Evolutionary conservation across 2,888 invertebrate species (phyloP).

Genomic region (Synergus itoensis): DNA sequence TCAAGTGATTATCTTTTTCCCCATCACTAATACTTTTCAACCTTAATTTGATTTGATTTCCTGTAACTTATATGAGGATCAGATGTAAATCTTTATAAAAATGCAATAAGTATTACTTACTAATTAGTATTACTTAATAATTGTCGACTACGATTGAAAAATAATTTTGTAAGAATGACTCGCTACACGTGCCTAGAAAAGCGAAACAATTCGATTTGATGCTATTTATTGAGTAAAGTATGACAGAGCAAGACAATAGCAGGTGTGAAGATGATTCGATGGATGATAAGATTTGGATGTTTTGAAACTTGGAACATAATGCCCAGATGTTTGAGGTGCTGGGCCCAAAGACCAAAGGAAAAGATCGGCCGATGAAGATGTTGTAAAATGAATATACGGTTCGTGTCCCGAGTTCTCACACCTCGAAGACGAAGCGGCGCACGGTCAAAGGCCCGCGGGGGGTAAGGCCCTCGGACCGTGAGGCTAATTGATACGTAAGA

Average conservation of each 20-base stretch:
- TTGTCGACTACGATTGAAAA: neutral
- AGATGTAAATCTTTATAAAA: no score
- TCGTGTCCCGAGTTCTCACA: slow-evolving; percentile 75
- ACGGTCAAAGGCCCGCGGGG: slow-evolving; percentile 78
- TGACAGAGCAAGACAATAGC: slow-evolving; percentile 9
- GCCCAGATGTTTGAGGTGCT: slow-evolving; percentile 29
- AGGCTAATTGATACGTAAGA: slow-evolving; percentile 78
- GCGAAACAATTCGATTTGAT: neutral
- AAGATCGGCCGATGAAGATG: slow-evolving; percentile 71
- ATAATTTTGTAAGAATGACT: neutral
- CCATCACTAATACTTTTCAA: no score
- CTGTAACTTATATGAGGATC: no score
- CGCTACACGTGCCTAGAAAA: neutral
- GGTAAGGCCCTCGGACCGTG: slow-evolving; percentile 76
- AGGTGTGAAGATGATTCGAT: slow-evolving; percentile 36
- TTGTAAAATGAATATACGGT: slow-evolving; percentile 71
- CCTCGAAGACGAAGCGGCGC: slow-evolving; percentile 74
- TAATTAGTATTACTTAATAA: no score
- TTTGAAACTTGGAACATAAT: slow-evolving; percentile 35
- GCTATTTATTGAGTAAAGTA: neutral
- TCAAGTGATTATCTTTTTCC: no score
- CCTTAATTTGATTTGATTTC: no score
- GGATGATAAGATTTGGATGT: slow-evolving; percentile 22
- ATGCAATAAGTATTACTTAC: no score
- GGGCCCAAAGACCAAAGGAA: slow-evolving; percentile 5